Conservation (phyloP, 2,797 vertebrate genomes). For the Neomorphus geoffroyi region DNA sequence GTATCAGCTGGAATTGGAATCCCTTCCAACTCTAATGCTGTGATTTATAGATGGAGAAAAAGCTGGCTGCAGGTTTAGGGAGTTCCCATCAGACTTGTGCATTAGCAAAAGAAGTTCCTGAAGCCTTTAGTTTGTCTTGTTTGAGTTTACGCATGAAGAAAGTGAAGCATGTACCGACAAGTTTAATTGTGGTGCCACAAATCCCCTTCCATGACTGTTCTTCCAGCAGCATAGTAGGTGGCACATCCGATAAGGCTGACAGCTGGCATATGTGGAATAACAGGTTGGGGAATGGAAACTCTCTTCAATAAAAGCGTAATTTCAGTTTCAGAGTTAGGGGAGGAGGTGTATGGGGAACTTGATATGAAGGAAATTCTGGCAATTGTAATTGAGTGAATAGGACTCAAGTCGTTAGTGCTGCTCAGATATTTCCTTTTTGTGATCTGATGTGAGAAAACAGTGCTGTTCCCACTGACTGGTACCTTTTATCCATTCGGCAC, state of each 20-base stretch:
- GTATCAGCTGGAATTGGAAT: constrained; percentile 20
- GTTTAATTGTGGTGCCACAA: not conserved
- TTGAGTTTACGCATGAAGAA: not conserved
- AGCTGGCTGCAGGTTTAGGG: not conserved
- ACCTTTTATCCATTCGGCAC: not conserved
- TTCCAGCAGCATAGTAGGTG: not conserved
- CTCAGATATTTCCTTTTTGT: not conserved
- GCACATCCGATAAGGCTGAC: not conserved
- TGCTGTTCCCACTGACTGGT: not conserved
- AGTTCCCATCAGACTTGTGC: not conserved
- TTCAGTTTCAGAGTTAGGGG: not conserved
- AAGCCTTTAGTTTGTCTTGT: not conserved
- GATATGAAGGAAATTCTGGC: not conserved
- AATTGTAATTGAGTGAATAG: not conserved
- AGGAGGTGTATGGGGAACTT: not conserved
- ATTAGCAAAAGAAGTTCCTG: not conserved
- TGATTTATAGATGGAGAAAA: constrained; percentile 18
- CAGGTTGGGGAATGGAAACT: not conserved
- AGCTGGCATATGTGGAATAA: not conserved
- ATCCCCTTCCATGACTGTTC: not conserved
- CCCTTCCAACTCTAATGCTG: not conserved
- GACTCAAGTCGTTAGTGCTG: not conserved
- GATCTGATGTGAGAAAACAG: not conserved
- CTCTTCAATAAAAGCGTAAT: not conserved
- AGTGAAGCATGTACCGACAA: not conserved